Base-by-base conservation (phyloP, 2,888 invertebrate species). In the Xanthostigma xanthostigma region DNA sequence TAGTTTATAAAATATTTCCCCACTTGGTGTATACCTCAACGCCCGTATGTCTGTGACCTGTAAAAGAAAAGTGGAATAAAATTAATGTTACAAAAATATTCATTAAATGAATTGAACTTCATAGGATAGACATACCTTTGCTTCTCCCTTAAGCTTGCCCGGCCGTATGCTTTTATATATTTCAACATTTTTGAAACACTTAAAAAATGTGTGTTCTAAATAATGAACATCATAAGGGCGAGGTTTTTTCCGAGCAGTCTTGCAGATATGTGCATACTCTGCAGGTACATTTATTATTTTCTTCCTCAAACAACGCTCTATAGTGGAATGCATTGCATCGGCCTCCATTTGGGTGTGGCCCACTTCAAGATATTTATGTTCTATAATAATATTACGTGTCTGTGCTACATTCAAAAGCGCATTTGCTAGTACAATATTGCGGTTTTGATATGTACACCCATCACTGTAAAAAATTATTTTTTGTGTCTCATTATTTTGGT, bases 311-410 rank as follows among this genome's bases (percentile, higher is more conserved):
- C 53, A 48, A 13, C 44, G 45, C 53, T 60, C 58, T 33, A 59
- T 56, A 33, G 45, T 40, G 14, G 51, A 49, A 47, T 60, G 59
- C 13, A 60, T 56, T 1, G 53, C 54, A 46, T 61, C 57, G 14
- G 54, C 50, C 47, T 60, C 58, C 55, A 58, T 60, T 51, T 60
- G 58, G 1, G 59, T 60, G 45, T 58, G 59, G 0, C 57, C 60
- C 38, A 53, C 53, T 37, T 55, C 58, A 5, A 61, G 49, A 47
- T 51, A 60, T 45, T 62, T 62, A 49, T 61, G 59, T 14, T 51
- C 51, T 46, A 61, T 57, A 3, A 43, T 49, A n/a, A 55, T 51
- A 34, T 53, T 50, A 9, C 49, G 47, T 36, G 45, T 17, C 1
- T 53, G 49, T 6, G 55, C 45, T 39, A 55, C 51, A 38, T 58